Base-by-base conservation (phyloP, 2,797 vertebrate species). In the Remorina albescens region DNA sequence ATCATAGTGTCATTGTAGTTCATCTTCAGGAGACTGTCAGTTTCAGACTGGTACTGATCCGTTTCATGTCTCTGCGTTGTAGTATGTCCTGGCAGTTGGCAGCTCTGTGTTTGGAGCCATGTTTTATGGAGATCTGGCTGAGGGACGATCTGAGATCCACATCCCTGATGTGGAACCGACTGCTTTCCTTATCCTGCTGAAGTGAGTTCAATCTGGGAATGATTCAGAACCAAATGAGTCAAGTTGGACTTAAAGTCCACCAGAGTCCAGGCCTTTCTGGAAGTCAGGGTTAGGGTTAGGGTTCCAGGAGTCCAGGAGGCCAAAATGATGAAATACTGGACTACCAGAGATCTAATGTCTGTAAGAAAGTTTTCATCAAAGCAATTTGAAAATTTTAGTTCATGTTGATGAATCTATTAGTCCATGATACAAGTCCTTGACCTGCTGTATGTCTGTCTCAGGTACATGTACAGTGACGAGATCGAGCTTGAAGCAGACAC, bases 51-150 rank as follows among this genome's bases (percentile, higher is more conserved):
- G 21, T 37, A 47, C 34, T 63, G 62, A 46, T 61, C 47, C 25
- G n/a, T 41, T 53, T 30, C 13, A 34, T 53, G 5, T 72, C 6
- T 30, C 30, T 41, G 50, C 74, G 46, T 68, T 80, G 6, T 71
- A 89, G 88, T 89, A 89, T 0, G 88, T 89, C 23, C 83, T 99
- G 93, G 97, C 97, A 0, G 97, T 99, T 12, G 97, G 97, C 39
- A 99, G 97, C 91, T 98, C 97, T 0, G 97, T 99, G 84, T 99
- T 99, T 92, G 97, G 96, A 21, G 97, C 97, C 86, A 98, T 99
- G 97, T 99, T 99, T 91, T 99, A 98, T 15, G 96, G 97, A 4
- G 96, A 98, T 84, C 95, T 99, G 1, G 97, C 97, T 1, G 97
- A 98, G 88, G 95, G 94, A 60, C 94, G 95, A 82, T 94, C 95